These are phyloP conservation scores for Acanthoscelides obtectus DNA, from an alignment of 2,888 invertebrate species.

Conservation along the genomic window DNA sequence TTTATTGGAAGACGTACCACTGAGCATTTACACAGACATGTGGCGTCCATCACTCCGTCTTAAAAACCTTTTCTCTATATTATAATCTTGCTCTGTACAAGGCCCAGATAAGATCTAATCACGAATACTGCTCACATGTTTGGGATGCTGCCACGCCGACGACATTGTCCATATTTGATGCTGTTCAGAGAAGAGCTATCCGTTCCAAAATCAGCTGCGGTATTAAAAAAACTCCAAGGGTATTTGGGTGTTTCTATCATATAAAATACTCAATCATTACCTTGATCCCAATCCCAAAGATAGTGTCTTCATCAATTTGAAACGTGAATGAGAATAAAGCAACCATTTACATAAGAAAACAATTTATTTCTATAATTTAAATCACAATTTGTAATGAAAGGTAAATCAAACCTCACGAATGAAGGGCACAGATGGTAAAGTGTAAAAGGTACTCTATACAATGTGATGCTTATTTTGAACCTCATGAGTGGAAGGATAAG, in stretches of 20 bases:
- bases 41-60: neutral
- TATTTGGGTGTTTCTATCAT: neutral
- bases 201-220: neutral
- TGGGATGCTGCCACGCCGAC: too few relatives aligned
- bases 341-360: constrained; percentile 16
- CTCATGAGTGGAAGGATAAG: neutral
- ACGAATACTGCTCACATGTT: too few relatives aligned
- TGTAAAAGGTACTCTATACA: neutral
- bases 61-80: neutral
- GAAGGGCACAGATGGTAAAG: neutral
- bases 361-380: constrained; percentile 30
- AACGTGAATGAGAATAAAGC: neutral
- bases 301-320: neutral
- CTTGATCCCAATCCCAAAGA: neutral
- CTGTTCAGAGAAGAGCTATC: too few relatives aligned
- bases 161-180: too few relatives aligned
- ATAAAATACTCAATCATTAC: neutral
- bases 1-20: too few relatives aligned
- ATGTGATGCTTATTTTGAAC: neutral
- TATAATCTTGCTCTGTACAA: too few relatives aligned
- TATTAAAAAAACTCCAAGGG: neutral
- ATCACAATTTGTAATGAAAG: constrained; percentile 33
- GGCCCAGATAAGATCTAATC: too few relatives aligned
- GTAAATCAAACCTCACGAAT: constrained; percentile 25
- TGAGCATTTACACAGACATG: too few relatives aligned